Evolutionary conservation across 2,113 vertebrate species (phyloP).

Genomic region (zebrafish (Danio rerio)): DNA sequence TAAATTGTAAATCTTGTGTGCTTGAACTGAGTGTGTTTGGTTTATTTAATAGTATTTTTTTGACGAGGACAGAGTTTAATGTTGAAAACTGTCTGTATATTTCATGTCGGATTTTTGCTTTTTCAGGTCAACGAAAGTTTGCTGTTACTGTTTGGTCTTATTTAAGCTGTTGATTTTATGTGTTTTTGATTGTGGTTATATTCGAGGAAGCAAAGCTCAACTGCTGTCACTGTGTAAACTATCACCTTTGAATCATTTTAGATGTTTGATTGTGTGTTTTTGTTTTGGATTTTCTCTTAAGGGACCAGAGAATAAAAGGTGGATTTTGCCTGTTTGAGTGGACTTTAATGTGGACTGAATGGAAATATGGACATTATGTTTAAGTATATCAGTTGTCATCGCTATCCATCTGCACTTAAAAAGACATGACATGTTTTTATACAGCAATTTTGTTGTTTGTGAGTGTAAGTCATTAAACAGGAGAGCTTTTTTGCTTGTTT

Average conservation of each 20-base stretch:
- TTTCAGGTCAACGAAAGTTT: slow-evolving; percentile 3
- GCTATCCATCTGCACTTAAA: not conserved
- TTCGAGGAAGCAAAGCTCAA: slow-evolving; percentile 31
- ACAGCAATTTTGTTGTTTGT: not conserved
- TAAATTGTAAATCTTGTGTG: not conserved
- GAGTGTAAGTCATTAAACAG: too few relatives aligned
- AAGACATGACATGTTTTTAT: not conserved
- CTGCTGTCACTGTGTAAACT: slow-evolving; percentile 20
- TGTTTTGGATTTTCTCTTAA: not conserved
- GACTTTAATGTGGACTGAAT: not conserved
- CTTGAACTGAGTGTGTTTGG: not conserved
- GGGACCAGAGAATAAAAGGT: not conserved
- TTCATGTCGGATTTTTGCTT: slow-evolving; percentile 3
- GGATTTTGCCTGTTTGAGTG: not conserved
- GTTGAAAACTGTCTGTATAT: slow-evolving; percentile 11
- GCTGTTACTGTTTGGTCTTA: slow-evolving; percentile 42
- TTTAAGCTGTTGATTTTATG: slow-evolving; percentile 15
- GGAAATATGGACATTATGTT: not conserved
- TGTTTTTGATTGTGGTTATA: not conserved
- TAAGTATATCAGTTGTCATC: not conserved
- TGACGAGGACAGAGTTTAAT: not conserved
- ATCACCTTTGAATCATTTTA: not conserved
- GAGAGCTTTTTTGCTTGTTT: not conserved
- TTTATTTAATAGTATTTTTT: slow-evolving; percentile 19
- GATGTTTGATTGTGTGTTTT: not conserved